A percentile compares a stretch with the other conserved stretches of the same genome.
Conservation (phyloP, 1,140 invertebrate species). For the Trinorchestia longiramus region DNA sequence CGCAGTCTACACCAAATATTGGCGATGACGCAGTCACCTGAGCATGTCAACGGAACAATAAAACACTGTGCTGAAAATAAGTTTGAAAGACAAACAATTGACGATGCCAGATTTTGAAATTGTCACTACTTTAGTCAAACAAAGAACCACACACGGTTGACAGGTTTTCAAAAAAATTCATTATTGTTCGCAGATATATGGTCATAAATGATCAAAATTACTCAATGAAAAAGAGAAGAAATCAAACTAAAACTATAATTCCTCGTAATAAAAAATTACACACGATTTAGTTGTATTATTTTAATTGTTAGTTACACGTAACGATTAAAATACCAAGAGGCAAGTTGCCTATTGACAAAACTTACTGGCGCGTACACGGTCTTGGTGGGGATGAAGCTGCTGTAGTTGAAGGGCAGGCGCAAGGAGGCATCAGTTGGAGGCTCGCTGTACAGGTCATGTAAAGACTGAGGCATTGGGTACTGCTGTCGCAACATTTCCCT, state of each 20-base stretch:
- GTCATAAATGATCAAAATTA: no score
- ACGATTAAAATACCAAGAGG: background rate
- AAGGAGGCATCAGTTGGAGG: background rate
- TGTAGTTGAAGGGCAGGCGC: background rate
- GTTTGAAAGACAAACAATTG: background rate
- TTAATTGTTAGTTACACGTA: background rate
- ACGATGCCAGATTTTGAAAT: background rate
- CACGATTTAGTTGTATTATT: no score
- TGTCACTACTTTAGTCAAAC: background rate
- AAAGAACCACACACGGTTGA: background rate
- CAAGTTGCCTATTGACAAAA: background rate
- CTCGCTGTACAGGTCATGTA: background rate
- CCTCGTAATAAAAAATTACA: no score
- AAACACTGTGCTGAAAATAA: background rate
- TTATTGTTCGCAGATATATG: no score
- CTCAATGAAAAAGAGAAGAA: background rate
- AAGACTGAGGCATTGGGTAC: background rate
- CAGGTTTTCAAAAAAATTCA: background rate
- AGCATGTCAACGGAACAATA: background rate
- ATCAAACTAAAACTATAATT: background rate
- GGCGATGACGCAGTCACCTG: background rate
- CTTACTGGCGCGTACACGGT: background rate
- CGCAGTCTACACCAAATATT: background rate
- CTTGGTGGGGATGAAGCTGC: conserved; percentile 1
- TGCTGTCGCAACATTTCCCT: background rate